phyloP scores from a whole-genome alignment of 2,113 vertebrate genomes.

The Suricata suricatta region DNA sequence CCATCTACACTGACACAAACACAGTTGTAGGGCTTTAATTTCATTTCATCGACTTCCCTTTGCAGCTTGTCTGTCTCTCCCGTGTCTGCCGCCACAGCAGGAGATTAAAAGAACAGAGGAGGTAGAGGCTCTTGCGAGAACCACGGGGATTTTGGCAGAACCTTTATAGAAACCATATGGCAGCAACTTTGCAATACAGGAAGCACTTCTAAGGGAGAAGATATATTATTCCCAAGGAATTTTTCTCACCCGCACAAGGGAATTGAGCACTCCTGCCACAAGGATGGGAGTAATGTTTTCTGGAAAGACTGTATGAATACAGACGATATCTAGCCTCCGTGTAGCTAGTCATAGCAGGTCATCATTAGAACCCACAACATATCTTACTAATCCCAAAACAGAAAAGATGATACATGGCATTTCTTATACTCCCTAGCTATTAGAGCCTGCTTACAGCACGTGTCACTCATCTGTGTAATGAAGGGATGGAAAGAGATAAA shows the following conservation, averaged over 20 bases:
- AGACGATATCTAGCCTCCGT: background rate
- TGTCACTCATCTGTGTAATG: background rate
- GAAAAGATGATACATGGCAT: background rate
- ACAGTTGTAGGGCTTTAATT: background rate
- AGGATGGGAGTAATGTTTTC: background rate
- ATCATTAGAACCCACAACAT: background rate
- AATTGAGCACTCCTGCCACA: background rate
- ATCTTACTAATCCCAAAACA: background rate
- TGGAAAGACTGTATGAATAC: background rate
- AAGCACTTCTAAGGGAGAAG: constrained; percentile 37
- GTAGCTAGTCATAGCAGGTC: background rate
- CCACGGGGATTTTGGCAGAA: constrained; percentile 59
- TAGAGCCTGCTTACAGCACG: background rate
- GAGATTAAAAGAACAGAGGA: background rate
- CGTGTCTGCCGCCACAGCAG: constrained; percentile 62
- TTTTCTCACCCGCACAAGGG: constrained; percentile 9
- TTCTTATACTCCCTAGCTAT: background rate
- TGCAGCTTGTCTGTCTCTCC: constrained; percentile 61
- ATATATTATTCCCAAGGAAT: constrained; percentile 45
- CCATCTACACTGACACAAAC: constrained; percentile 60
- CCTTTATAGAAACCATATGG: background rate
- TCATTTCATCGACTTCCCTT: constrained; percentile 33
- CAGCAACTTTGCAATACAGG: constrained; percentile 35
- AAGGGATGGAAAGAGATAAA: background rate
- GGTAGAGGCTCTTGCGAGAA: constrained; percentile 56